Percentiles rank a stretch among this genome's conserved stretches.
Conservation (phyloP, 2,888 invertebrate genomes). For the Drepana falcataria region DNA sequence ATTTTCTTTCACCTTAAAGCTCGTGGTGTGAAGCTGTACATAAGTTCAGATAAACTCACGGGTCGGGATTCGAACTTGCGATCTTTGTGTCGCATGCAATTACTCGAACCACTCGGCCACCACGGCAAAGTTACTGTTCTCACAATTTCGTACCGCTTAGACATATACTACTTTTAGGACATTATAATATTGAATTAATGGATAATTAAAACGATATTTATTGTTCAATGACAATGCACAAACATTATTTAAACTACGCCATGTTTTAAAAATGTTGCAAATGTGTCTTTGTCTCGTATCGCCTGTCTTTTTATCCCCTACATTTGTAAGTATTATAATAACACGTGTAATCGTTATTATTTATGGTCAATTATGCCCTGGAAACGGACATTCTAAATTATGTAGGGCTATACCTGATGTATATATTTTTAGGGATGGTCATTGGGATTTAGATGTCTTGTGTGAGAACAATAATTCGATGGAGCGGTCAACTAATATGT, state of each 20-base stretch:
- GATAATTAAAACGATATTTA: neutral
- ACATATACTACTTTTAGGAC: neutral
- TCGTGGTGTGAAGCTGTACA: too few relatives aligned
- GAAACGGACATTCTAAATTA: constrained; percentile 51
- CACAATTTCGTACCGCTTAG: too few relatives aligned
- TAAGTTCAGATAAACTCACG: too few relatives aligned
- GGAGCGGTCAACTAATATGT: constrained; percentile 13
- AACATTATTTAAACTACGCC: constrained; percentile 2
- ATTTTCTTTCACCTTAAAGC: too few relatives aligned
- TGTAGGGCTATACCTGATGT: constrained; percentile 47
- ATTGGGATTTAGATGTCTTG: constrained; percentile 55
- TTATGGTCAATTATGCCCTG: constrained; percentile 75
- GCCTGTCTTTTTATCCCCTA: constrained; percentile 26
- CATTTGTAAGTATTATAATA: constrained; percentile 45
- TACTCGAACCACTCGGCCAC: too few relatives aligned
- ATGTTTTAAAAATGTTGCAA: constrained; percentile 20
- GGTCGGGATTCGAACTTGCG: too few relatives aligned
- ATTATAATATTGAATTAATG: neutral
- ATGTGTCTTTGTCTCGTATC: constrained; percentile 16
- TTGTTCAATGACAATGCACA: neutral
- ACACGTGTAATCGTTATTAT: constrained; percentile 70
- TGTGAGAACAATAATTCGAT: constrained; percentile 13
- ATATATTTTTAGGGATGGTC: constrained; percentile 40
- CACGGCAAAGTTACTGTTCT: too few relatives aligned
- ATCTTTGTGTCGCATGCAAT: too few relatives aligned